Base-by-base conservation (phyloP, 2,113 vertebrate genomes). In the Smithornis capensis region DNA sequence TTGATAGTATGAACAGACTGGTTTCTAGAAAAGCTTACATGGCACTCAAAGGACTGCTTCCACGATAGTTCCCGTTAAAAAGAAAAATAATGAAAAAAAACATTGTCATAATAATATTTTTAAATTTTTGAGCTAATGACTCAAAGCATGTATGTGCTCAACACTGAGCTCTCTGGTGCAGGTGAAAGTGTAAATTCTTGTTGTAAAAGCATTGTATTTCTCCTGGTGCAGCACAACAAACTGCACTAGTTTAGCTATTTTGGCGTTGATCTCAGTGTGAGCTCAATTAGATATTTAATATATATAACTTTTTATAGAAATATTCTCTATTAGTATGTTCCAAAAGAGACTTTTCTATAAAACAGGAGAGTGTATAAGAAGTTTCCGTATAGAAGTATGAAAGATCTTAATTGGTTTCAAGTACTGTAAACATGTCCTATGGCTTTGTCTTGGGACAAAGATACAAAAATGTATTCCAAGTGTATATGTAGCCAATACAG, bases 1-100 rank as follows among this genome's bases (percentile, higher is more conserved):
- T 97, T 98, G 97, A 96, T 96, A 97, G 93, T 65, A 47, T 68
- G 92, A 98, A 92, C 87, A 87, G 83, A 52, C 89, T 95, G 83
- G 47, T 40, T 52, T 95, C 83, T 76, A 75, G 56, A 78, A 89
- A 67, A 95, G 76, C 79, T 81, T 94, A 19, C 73, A 65, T 44
- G 47, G 59, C 89, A 70, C 80, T 94, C 60, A 42, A 38, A 96
- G 88, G 91, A 95, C 93, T 95, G 76, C 71, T 96, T 93, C 56
- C 55, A 95, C 80, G 89, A 53, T 83, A 85, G 73, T 65, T 68
- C n/a, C 67, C 64, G 22, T 63, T 56, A 50, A 31, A 33, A 77
- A 60, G 67, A 81, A 84, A 57, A 86, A 75, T 33, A 64, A 56
- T 33, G 50, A 0, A 0, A n/a, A 69, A 56, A 21, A 14, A 40